Conservation (phyloP, 2,888 invertebrate genomes). For the Noctuana brunneofusca region DNA sequence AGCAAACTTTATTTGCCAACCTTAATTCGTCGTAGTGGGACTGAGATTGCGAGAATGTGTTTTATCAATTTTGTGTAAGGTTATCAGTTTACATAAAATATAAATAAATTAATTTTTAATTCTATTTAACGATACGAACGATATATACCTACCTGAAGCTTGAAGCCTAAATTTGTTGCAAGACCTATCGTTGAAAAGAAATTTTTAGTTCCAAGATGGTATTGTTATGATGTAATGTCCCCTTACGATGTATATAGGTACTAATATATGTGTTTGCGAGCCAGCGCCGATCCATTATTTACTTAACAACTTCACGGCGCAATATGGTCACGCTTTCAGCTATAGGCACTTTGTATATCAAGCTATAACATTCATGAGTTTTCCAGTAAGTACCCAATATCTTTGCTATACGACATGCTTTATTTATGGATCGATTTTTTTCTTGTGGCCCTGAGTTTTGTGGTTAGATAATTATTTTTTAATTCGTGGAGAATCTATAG, state of each 20-base stretch:
- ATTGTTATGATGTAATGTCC: constrained; percentile 12
- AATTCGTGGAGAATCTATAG: too few species aligned
- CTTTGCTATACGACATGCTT: too few species aligned
- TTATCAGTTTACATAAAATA: constrained; percentile 11
- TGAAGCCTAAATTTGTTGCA: background rate
- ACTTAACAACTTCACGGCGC: constrained; percentile 25
- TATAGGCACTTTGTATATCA: background rate
- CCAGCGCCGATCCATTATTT: constrained; percentile 14
- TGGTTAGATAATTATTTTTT: too few species aligned
- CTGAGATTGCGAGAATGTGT: constrained; percentile 10
- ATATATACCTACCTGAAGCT: too few species aligned
- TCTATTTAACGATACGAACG: background rate
- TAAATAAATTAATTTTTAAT: background rate
- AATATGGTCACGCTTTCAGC: constrained; percentile 24
- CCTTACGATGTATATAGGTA: background rate
- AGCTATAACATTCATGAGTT: background rate
- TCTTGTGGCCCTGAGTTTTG: too few species aligned
- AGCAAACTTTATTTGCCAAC: constrained; percentile 20
- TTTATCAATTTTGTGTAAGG: constrained; percentile 20
- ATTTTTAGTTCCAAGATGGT: constrained; percentile 13
- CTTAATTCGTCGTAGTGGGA: constrained; percentile 25
- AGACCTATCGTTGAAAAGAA: constrained; percentile 20
- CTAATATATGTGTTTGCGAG: too few species aligned
- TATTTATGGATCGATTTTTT: too few species aligned
- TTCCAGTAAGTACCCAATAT: background rate